Conservation (phyloP, 1,140 invertebrate species). For the Drosophila asahinai region DNA sequence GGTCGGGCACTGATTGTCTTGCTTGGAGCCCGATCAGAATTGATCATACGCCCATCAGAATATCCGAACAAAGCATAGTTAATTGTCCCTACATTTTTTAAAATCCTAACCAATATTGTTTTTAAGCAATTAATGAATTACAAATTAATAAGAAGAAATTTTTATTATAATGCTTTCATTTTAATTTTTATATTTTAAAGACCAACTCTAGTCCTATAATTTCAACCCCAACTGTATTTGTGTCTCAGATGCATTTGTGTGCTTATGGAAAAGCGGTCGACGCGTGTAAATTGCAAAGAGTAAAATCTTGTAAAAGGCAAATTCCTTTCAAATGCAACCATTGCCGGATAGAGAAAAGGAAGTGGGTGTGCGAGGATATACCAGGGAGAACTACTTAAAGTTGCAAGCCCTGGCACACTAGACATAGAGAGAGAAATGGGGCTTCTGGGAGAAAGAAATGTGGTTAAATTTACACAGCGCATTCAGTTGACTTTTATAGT, state of each 20-base stretch:
- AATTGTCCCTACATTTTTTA: no score
- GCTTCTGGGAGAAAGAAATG: conserved; percentile 25
- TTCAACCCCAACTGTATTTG: background rate
- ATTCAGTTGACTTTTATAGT: conserved; percentile 82
- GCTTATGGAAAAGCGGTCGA: conserved; percentile 61
- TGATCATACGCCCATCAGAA: no score
- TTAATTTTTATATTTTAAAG: background rate
- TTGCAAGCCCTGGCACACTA: conserved; percentile 50
- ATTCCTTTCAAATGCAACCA: conserved; percentile 81
- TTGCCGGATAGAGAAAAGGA: conserved; percentile 34
- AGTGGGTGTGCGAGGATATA: background rate
- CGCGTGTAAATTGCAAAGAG: conserved; percentile 82
- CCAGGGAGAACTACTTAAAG: conserved; percentile 72
- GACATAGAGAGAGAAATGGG: conserved; percentile 1
- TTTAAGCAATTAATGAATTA: no score
- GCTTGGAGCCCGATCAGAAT: no score
- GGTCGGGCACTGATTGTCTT: no score
- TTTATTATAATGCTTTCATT: no score
- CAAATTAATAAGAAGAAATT: no score
- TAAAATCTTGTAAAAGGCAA: conserved; percentile 82
- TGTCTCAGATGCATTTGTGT: conserved; percentile 34
- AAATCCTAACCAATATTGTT: no score
- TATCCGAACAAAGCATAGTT: no score
- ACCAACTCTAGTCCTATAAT: background rate
- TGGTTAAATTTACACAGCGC: conserved; percentile 71